These are phyloP conservation scores for Drosophila triauraria DNA, from an alignment of 1,140 invertebrate species.

Conservation along the genomic window DNA sequence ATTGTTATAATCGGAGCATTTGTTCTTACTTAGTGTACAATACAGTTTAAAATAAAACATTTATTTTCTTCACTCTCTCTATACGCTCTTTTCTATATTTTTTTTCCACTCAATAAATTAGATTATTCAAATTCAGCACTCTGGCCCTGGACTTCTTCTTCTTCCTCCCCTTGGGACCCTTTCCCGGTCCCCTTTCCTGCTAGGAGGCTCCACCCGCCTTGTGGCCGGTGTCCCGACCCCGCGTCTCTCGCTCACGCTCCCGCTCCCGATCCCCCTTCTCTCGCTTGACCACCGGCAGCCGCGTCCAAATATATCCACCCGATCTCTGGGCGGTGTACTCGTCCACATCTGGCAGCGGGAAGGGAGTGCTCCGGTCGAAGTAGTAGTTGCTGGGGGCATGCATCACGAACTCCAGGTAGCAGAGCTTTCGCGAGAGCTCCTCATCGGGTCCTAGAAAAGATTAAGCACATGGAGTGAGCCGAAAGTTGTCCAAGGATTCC, in stretches of 20 bases:
- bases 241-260: constrained; percentile 4
- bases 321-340: constrained; percentile 83
- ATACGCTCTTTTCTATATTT: constrained; percentile 4
- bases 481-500: neutral
- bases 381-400: constrained; percentile 97
- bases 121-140: constrained; percentile 30
- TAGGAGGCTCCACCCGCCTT: constrained; percentile 36
- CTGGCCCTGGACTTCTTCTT: constrained; percentile 14
- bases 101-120: constrained; percentile 34
- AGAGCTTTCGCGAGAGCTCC: constrained; percentile 94
- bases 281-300: constrained; percentile 60
- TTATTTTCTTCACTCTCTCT: neutral
- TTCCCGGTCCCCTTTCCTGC: constrained; percentile 12
- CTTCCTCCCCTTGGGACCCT: constrained; percentile 1
- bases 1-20: neutral
- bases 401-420: constrained; percentile 96
- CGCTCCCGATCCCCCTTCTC: constrained; percentile 47
- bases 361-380: constrained; percentile 91
- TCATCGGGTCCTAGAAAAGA: constrained; percentile 92
- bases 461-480: neutral
- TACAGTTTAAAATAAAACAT: constrained; percentile 2
- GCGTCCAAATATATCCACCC: constrained; percentile 90
- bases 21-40: neutral
- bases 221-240: constrained; percentile 6
- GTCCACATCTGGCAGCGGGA: constrained; percentile 88